phyloP scores from a whole-genome alignment of 2,113 vertebrate species.

The Bos indicus region DNA sequence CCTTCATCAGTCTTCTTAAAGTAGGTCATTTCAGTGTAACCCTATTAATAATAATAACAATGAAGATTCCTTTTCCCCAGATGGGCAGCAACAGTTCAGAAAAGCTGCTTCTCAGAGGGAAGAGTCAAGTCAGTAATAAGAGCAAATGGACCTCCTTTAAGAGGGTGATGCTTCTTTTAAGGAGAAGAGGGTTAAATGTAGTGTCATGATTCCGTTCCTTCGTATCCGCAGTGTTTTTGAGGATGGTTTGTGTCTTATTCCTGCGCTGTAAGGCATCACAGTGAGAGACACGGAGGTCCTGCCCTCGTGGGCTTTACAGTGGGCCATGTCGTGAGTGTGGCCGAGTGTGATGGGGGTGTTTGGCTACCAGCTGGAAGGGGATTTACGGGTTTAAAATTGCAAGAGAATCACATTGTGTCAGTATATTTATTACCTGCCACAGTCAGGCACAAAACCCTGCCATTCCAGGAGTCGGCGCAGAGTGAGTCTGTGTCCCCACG shows the following conservation, averaged over 20 bases:
- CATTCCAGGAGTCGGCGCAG: rapidly evolving
- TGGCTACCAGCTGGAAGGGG: not conserved
- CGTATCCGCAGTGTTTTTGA: rapidly evolving
- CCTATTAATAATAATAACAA: not conserved
- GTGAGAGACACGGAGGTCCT: not conserved
- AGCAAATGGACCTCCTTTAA: not conserved
- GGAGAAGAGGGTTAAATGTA: not conserved
- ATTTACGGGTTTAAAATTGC: rapidly evolving
- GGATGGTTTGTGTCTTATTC: not conserved
- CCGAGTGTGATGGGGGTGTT: too few species aligned
- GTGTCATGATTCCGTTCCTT: rapidly evolving
- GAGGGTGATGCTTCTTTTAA: not conserved
- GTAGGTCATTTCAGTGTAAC: not conserved
- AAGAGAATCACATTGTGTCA: not conserved
- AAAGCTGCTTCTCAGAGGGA: not conserved
- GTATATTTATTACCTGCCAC: not conserved
- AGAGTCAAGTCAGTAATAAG: rapidly evolving
- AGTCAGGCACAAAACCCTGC: not conserved
- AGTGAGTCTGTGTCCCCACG: rapidly evolving
- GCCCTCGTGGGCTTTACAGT: rapidly evolving
- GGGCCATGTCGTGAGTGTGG: not conserved
- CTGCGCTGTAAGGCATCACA: not conserved
- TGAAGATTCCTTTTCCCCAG: not conserved
- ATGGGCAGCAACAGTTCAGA: not conserved
- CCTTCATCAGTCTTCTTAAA: not conserved